A percentile compares a stretch with the other conserved stretches of the same genome.
Conservation (phyloP, 2,797 vertebrate genomes). For the Thripadectes ignobilis region DNA sequence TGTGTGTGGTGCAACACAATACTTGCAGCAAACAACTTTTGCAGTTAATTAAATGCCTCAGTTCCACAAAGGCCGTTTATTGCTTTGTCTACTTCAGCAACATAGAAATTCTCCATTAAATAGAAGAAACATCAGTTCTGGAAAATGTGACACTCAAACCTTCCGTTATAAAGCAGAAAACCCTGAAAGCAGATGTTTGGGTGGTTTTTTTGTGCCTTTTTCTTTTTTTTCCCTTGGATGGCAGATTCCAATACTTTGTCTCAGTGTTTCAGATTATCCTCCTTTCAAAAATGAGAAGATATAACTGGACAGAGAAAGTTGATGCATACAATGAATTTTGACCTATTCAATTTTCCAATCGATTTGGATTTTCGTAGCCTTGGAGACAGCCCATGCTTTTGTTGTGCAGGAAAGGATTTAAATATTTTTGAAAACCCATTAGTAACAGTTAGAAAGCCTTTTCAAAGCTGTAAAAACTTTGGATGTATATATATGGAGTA, state of each 20-base stretch:
- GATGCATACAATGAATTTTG: neutral
- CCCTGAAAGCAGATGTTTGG: neutral
- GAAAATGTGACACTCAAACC: neutral
- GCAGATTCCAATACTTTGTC: neutral
- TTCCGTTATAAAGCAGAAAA: neutral
- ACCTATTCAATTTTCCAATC: neutral
- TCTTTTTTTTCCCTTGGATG: fast-evolving
- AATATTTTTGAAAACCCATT: slow-evolving; percentile 59
- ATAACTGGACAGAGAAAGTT: neutral
- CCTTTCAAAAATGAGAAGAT: slow-evolving; percentile 2
- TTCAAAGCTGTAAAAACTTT: neutral
- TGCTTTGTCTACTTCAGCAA: neutral
- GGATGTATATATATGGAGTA: neutral
- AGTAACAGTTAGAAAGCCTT: slow-evolving; percentile 15
- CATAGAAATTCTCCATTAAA: neutral
- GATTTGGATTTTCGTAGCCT: neutral
- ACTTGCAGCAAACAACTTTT: neutral
- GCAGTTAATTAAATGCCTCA: neutral
- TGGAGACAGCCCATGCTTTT: neutral
- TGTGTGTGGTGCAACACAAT: neutral
- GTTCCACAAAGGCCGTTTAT: neutral
- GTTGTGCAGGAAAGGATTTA: slow-evolving; percentile 36
- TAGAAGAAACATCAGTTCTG: neutral
- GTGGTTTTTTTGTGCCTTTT: no score
- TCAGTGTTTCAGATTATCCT: neutral